Conservation (phyloP, 2,888 invertebrate species). For the Drosophila neonasuta region DNA sequence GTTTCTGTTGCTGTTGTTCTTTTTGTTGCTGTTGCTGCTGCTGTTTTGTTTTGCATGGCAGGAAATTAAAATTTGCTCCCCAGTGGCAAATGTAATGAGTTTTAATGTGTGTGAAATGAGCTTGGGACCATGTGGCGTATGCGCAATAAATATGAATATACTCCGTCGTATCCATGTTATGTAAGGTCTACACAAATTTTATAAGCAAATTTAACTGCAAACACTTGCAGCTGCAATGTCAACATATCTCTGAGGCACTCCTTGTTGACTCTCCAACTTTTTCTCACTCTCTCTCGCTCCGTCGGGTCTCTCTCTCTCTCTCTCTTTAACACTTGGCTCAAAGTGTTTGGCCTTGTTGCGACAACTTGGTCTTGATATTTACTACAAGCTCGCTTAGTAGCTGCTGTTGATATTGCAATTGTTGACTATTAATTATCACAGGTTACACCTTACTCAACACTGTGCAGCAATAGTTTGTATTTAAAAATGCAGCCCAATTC, state of each 20-base stretch:
- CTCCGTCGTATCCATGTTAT: constrained; percentile 5
- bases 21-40: constrained; percentile 39
- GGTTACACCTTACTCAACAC: constrained; percentile 20
- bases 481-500: background rate
- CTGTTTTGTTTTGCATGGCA: constrained; percentile 34
- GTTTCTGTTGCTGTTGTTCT: constrained; percentile 25
- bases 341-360: constrained; percentile 19
- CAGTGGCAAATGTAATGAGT: constrained; percentile 62
- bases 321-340: background rate
- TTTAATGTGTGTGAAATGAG: constrained; percentile 49
- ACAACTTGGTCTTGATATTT: constrained; percentile 9
- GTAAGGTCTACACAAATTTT: constrained; percentile 40
- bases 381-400: constrained; percentile 16
- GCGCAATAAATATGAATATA: constrained; percentile 33
- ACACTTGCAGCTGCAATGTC: constrained; percentile 42
- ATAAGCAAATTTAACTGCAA: constrained; percentile 34
- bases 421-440: constrained; percentile 36
- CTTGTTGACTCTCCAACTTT: background rate
- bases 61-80: constrained; percentile 71
- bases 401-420: constrained; percentile 13
- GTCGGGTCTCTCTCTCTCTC: background rate
- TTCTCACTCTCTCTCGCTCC: background rate
- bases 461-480: constrained; percentile 12
- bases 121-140: constrained; percentile 37
- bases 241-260: constrained; percentile 30